Evolutionary conservation across 2,113 vertebrate genomes (phyloP).

Genomic region (Nerophis lumbriciformis): DNA sequence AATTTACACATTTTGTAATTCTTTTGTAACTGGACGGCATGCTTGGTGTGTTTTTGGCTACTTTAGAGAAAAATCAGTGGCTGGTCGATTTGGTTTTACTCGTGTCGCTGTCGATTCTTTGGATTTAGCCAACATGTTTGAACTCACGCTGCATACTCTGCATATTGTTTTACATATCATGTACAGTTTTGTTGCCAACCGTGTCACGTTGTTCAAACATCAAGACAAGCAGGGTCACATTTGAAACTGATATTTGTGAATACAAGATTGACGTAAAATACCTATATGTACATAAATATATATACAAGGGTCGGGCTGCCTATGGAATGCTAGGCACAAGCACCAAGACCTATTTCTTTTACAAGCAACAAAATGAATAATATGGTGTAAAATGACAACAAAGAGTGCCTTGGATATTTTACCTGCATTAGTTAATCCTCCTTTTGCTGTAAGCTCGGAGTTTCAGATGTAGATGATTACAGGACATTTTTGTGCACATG

Average conservation of each 20-base stretch:
- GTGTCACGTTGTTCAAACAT: conserved; percentile 78
- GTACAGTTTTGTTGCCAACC: conserved; percentile 89
- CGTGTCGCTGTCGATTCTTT: conserved; percentile 84
- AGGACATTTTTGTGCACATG: conserved; percentile 64
- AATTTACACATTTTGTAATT: conserved; percentile 99
- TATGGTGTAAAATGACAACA: conserved; percentile 82
- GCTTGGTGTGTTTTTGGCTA: conserved; percentile 95
- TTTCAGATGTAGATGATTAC: conserved; percentile 72
- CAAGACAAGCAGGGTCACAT: conserved; percentile 81
- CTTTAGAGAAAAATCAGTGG: conserved; percentile 82
- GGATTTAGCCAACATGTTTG: conserved; percentile 63
- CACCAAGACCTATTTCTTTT: conserved; percentile 78
- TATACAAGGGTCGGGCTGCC: conserved; percentile 65
- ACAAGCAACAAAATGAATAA: conserved; percentile 75
- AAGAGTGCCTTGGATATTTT: conserved; percentile 96
- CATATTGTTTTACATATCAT: conserved; percentile 97
- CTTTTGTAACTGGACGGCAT: conserved; percentile 91
- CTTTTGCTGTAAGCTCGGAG: conserved; percentile 83
- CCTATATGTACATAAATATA: conserved; percentile 42
- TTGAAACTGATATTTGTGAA: conserved; percentile 72
- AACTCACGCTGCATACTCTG: conserved; percentile 89
- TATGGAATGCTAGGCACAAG: conserved; percentile 70
- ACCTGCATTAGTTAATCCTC: conserved; percentile 83
- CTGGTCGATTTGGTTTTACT: conserved; percentile 89
- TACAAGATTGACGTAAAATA: conserved; percentile 72